phyloP scores from a whole-genome alignment of 2,888 invertebrate species.

The Slavum lentiscoides region DNA sequence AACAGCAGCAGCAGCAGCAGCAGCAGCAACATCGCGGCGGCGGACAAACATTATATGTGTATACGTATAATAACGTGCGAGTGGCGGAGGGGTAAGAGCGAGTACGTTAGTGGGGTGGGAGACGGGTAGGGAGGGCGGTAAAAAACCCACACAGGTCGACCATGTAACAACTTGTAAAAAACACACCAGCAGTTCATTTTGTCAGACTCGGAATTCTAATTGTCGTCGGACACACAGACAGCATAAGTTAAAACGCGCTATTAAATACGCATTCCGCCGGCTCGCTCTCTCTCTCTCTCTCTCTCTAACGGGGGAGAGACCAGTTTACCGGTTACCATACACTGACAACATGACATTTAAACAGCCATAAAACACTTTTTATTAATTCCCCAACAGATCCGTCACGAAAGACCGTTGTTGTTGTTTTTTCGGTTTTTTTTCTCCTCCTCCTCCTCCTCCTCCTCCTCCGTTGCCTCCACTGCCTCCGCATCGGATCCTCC shows the following conservation, averaged over 20 bases:
- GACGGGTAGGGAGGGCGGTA: conserved; percentile 17
- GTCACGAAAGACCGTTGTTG: conserved; percentile 46
- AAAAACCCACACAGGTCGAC: conserved; percentile 53
- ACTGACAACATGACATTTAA: conserved; percentile 51
- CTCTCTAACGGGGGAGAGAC: conserved; percentile 30
- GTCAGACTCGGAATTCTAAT: conserved; percentile 53
- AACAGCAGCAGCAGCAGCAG: conserved; percentile 7
- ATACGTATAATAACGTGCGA: background rate
- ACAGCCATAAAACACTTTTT: conserved; percentile 53
- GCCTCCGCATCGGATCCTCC: too few species aligned
- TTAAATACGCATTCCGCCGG: conserved; percentile 52
- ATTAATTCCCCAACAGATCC: conserved; percentile 53
- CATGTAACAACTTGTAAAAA: conserved; percentile 53
- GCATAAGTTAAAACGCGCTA: conserved; percentile 52
- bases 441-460: too few species aligned
- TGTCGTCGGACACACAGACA: conserved; percentile 53
- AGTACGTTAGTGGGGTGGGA: background rate
- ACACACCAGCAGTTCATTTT: conserved; percentile 53
- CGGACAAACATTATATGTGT: conserved; percentile 17
- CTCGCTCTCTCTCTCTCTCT: background rate
- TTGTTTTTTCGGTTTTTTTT: conserved; percentile 30
- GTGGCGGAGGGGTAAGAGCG: background rate
- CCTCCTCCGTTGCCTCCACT: background rate
- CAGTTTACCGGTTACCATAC: conserved; percentile 47
- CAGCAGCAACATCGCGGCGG: conserved; percentile 28